Conservation (phyloP, 2,888 invertebrate genomes). For the Epinotia ramella region DNA sequence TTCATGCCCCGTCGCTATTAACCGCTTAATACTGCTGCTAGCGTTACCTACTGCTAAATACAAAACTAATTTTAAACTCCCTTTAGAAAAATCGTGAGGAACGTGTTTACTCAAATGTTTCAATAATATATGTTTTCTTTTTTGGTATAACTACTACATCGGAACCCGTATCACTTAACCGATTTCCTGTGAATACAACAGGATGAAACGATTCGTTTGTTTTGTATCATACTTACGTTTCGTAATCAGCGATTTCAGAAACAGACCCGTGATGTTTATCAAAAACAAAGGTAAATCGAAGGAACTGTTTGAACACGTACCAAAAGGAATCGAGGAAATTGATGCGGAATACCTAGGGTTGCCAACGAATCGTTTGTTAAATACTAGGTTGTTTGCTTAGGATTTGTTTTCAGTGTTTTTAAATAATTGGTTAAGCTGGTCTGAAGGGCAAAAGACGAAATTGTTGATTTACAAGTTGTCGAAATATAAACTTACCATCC, state of each 20-base stretch:
- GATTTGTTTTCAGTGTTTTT: background rate
- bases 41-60: too few relatives aligned
- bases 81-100: too few relatives aligned
- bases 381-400: background rate
- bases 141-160: too few relatives aligned
- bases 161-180: background rate
- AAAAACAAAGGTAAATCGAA: slow-evolving; percentile 43
- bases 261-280: slow-evolving; percentile 34
- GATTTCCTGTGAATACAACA: background rate
- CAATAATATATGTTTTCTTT: too few relatives aligned
- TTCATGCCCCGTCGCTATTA: too few relatives aligned
- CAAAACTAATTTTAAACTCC: too few relatives aligned
- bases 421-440: background rate
- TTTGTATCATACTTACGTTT: background rate
- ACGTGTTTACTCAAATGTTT: too few relatives aligned
- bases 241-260: slow-evolving; percentile 21
- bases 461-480: background rate
- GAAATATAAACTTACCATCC: too few relatives aligned
- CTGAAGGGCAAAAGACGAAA: background rate
- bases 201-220: slow-evolving; percentile 1
- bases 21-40: too few relatives aligned
- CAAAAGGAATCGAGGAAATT: slow-evolving; percentile 29
- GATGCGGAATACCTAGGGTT: slow-evolving; percentile 35
- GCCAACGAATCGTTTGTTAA: background rate
- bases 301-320: slow-evolving; percentile 35